Percentiles rank a stretch among this genome's conserved stretches.
These are phyloP conservation scores for Smittia aterrima DNA, from an alignment of 2,888 invertebrate species.

Conservation along the genomic window DNA sequence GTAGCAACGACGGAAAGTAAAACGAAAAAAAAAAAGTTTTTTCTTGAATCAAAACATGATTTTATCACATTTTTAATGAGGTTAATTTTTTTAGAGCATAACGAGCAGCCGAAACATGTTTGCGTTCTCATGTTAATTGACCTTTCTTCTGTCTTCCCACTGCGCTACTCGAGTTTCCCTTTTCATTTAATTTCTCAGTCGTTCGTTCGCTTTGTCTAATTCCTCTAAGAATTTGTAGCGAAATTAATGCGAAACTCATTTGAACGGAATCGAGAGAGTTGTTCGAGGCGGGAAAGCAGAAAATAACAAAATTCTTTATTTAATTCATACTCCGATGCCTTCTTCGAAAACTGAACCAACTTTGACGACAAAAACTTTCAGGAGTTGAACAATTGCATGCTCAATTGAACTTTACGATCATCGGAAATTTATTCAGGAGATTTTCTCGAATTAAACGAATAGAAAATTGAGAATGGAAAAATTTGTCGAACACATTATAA, in stretches of 20 bases:
- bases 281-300: slow-evolving; percentile 6
- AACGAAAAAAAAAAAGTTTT: not conserved
- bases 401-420: slow-evolving; percentile 29
- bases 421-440: slow-evolving; percentile 19
- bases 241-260: not conserved
- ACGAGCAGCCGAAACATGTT: slow-evolving; percentile 1
- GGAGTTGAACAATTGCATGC: slow-evolving; percentile 3
- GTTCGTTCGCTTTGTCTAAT: not conserved
- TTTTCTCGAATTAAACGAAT: not conserved
- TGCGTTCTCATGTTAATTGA: slow-evolving; percentile 35
- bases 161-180: not conserved
- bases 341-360: not conserved
- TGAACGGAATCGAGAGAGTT: not conserved
- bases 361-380: slow-evolving; percentile 6
- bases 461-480: not conserved
- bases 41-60: slow-evolving; percentile 31
- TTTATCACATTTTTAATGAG: slow-evolving; percentile 40
- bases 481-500: not conserved
- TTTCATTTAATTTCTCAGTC: not conserved
- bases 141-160: slow-evolving; percentile 8
- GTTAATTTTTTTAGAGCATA: slow-evolving; percentile 38
- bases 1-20: not conserved
- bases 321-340: not conserved
- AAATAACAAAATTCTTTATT: not conserved
- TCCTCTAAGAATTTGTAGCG: not conserved